Evolutionary conservation across 2,113 vertebrate genomes (phyloP).

Genomic region (Psammodynastes pulverulentus): DNA sequence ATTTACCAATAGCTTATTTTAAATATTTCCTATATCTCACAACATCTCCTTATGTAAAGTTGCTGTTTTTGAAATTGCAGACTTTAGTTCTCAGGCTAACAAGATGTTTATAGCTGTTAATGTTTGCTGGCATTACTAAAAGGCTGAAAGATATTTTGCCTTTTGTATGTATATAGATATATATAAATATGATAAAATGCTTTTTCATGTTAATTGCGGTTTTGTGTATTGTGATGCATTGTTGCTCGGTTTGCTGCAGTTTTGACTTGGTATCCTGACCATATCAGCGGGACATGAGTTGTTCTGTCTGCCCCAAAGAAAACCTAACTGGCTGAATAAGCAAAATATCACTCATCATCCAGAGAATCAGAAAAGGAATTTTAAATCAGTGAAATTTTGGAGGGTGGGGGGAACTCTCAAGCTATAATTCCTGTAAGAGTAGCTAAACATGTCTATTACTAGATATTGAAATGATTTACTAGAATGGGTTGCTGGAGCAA

Average conservation of each 20-base stretch:
- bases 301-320: conserved; percentile 14
- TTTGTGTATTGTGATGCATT: conserved; percentile 53
- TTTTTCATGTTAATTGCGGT: conserved; percentile 59
- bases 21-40: conserved; percentile 56
- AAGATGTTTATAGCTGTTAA: conserved; percentile 52
- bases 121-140: conserved; percentile 59
- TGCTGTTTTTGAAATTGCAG: conserved; percentile 54
- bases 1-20: conserved; percentile 48
- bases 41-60: conserved; percentile 53
- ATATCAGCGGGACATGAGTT: conserved; percentile 40
- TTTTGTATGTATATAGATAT: conserved; percentile 45
- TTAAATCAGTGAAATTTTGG: not conserved
- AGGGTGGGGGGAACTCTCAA: not conserved
- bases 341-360: conserved; percentile 16
- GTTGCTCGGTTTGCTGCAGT: conserved; percentile 49
- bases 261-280: conserved; percentile 67
- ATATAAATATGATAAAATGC: conserved; percentile 22
- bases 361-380: conserved; percentile 34
- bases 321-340: conserved; percentile 26
- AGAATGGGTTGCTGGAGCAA: conserved; percentile 32
- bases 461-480: conserved; percentile 35
- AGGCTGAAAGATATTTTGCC: conserved; percentile 53
- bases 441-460: conserved; percentile 14
- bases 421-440: conserved; percentile 38
- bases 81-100: conserved; percentile 62